A percentile compares a stretch with the other conserved stretches of the same genome.
Evolutionary conservation across 2,113 vertebrate species (phyloP).

Genomic region (Zosterops hypoxanthus): DNA sequence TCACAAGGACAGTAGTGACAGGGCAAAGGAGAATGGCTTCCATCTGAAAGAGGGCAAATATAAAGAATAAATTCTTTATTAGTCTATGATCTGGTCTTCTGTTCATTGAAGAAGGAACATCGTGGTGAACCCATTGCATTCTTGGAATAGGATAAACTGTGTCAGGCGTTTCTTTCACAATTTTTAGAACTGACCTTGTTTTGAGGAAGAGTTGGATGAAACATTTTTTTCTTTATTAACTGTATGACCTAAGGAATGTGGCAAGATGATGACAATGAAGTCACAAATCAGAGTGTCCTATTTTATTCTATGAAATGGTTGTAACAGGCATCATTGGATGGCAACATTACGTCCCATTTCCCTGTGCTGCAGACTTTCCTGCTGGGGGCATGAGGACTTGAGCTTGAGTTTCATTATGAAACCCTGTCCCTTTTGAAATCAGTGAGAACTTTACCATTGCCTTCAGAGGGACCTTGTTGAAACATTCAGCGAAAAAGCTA

Average conservation of each 20-base stretch:
- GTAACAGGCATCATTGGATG: background rate
- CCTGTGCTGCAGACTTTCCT: background rate
- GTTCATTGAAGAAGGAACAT: background rate
- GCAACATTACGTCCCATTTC: background rate
- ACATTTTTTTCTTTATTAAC: background rate
- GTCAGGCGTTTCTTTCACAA: background rate
- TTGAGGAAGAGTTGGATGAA: background rate
- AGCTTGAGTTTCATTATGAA: conserved; percentile 13
- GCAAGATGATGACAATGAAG: background rate
- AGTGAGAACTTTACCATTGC: background rate
- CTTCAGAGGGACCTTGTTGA: conserved; percentile 6
- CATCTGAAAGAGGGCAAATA: background rate
- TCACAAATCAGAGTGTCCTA: background rate
- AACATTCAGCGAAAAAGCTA: background rate
- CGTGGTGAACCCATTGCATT: background rate
- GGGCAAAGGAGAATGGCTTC: background rate
- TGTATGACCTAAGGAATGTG: background rate
- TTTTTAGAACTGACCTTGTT: background rate
- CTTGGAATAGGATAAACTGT: background rate
- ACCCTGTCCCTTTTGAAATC: conserved; percentile 18
- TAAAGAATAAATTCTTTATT: background rate
- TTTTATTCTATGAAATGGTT: background rate
- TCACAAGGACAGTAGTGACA: background rate
- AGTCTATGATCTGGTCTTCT: background rate
- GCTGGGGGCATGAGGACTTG: background rate